Conservation (phyloP, 2,797 vertebrate genomes). For the Myotis pilosus region DNA sequence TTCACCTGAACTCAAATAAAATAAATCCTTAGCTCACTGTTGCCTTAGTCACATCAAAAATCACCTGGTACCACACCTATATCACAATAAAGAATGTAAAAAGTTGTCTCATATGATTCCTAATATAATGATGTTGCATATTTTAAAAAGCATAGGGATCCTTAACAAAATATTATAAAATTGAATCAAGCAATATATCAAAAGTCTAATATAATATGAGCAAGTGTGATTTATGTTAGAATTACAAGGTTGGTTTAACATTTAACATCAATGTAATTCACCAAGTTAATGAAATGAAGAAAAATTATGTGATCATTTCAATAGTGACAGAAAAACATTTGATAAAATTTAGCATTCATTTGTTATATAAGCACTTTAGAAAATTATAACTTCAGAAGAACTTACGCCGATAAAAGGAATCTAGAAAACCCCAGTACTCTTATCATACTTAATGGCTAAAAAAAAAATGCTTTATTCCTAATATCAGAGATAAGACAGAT, state of each 20-base stretch:
- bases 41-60: background rate
- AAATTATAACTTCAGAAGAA: background rate
- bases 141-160: background rate
- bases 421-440: background rate
- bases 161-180: slow-evolving; percentile 4
- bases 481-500: background rate
- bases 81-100: background rate
- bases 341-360: background rate
- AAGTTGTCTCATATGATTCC: background rate
- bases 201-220: background rate
- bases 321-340: background rate
- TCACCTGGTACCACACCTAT: background rate
- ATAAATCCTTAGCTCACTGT: background rate
- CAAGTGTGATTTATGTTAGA: background rate
- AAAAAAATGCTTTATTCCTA: background rate
- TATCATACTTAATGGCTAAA: background rate
- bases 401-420: background rate
- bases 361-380: background rate
- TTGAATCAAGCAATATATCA: background rate
- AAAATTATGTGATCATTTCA: background rate
- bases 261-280: background rate
- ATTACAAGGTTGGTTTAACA: background rate
- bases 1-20: background rate
- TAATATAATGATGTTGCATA: background rate
- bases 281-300: background rate